Evolutionary conservation across 2,888 invertebrate species (phyloP).

Genomic region (Cosmopolites sordidus): DNA sequence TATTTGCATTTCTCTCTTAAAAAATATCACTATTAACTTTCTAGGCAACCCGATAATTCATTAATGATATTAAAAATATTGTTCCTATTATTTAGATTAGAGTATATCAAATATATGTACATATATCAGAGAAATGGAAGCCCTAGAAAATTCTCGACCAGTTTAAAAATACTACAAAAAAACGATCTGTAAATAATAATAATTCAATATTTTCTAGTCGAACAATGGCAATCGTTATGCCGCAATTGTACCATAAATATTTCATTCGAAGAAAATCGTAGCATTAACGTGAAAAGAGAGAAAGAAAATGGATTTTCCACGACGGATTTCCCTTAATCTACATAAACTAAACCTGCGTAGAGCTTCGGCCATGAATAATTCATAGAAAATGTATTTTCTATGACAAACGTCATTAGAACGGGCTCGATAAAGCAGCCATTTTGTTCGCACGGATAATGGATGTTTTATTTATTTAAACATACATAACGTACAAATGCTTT

Average conservation of each 20-base stretch:
- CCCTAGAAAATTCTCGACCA: too few species aligned
- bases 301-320: not conserved
- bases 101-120: too few species aligned
- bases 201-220: not conserved
- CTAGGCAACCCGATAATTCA: too few species aligned
- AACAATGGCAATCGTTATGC: not conserved
- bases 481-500: too few species aligned
- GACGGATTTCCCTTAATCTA: conserved; percentile 8
- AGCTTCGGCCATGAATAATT: conserved; percentile 17
- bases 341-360: conserved; percentile 6
- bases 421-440: conserved; percentile 26
- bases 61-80: too few species aligned
- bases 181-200: too few species aligned
- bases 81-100: too few species aligned
- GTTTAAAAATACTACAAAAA: too few species aligned
- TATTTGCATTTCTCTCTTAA: too few species aligned
- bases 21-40: too few species aligned
- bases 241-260: conserved; percentile 1
- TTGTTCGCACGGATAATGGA: conserved; percentile 18
- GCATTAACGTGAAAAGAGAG: not conserved
- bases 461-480: conserved; percentile 21
- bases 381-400: conserved; percentile 35
- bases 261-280: not conserved
- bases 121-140: too few species aligned
- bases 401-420: conserved; percentile 36